Base-by-base conservation (phyloP, 2,797 vertebrate species). In the Alfaro cultratus region DNA sequence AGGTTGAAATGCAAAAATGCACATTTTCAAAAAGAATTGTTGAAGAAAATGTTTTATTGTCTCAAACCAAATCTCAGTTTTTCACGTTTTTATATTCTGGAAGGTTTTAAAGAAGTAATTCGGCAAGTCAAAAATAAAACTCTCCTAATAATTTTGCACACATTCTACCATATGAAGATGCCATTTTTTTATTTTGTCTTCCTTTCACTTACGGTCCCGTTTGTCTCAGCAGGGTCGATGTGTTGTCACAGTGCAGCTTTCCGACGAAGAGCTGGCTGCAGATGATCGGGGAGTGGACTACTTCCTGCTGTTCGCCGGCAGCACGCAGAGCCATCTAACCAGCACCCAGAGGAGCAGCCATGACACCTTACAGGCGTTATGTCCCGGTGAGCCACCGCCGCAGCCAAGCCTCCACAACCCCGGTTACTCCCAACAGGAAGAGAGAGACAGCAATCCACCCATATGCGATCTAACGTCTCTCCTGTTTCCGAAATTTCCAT, bases 291-390 rank as follows among this genome's bases (percentile, higher is more conserved):
- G 95, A 87, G 96, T 95, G 77, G 95, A 96, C 89, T 97, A 97
- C 91, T 99, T 98, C 94, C 96, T 99, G 91, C 93, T 97, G 82
- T 98, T 99, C 88, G 94, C 95, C 76, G 98, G 98, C 60, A 98
- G 97, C 72, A 95, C 96, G 60, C 96, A 97, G 90, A 97, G 95
- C 75, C 98, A 99, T 92, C 96, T 98, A 86, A 95, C 97, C 90
- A 99, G 97, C 93, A 97, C 97, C 0, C 93, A 96, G 64, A 97
- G 96, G 88, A 94, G 96, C 88, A 96, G 95, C 81, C 94, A 96
- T 86, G 96, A 96, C 83, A 98, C 95, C 15, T 90, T 99, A 90
- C 96, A 98, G 90, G 97, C 97, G 1, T 90, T 99, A 74, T 97
- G 97, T 91, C 98, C 98, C 45, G 97, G 98, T 99, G 94, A 96